Conservation (phyloP, 2,888 invertebrate genomes). For the Mythimna vitellina region DNA sequence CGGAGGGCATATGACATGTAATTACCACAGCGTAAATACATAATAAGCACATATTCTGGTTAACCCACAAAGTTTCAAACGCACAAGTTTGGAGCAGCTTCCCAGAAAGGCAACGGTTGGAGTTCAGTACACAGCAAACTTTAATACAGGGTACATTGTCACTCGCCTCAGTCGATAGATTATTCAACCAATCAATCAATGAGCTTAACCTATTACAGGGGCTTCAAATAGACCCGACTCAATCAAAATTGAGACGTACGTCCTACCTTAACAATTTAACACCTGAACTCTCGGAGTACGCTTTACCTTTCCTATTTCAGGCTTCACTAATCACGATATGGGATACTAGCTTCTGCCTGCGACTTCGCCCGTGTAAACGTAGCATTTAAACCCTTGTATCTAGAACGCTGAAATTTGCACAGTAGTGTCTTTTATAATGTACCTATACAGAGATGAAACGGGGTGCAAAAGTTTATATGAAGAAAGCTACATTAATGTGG, state of each 20-base stretch:
- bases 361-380: too few species aligned
- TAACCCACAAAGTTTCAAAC: constrained; percentile 4
- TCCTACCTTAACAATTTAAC: constrained; percentile 18
- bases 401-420: too few species aligned
- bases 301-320: constrained; percentile 2
- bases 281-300: background rate
- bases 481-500: too few species aligned
- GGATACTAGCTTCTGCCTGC: background rate
- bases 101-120: constrained; percentile 10
- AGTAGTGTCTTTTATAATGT: too few species aligned
- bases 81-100: background rate
- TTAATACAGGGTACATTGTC: background rate
- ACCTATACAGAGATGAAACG: too few species aligned
- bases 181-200: constrained; percentile 30
- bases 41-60: background rate
- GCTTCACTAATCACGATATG: background rate
- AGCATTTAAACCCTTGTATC: too few species aligned
- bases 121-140: constrained; percentile 10
- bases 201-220: constrained; percentile 4
- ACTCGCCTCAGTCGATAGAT: background rate
- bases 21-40: background rate
- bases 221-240: constrained; percentile 1
- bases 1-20: background rate
- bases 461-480: too few species aligned
- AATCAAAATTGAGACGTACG: constrained; percentile 20